Evolutionary conservation across 2,888 invertebrate species (phyloP).

Genomic region (Scrobipalpa costella): DNA sequence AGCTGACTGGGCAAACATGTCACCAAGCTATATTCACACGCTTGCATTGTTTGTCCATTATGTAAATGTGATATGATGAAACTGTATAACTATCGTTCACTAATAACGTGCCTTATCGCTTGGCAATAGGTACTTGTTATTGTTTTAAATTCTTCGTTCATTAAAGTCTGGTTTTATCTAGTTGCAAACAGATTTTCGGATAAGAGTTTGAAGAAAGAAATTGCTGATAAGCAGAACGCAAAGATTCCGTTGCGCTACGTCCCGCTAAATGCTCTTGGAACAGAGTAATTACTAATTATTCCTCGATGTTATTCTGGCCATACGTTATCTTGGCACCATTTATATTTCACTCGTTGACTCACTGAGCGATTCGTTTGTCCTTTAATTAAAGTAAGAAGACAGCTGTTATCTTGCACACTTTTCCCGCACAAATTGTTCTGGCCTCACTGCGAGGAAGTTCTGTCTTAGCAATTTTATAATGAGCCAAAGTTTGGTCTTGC

Average conservation of each 20-base stretch:
- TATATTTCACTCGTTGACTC: not conserved
- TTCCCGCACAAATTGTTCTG: conserved; percentile 7
- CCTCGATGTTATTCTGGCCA: not conserved
- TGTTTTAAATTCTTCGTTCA: not conserved
- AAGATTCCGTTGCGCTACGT: conserved; percentile 20
- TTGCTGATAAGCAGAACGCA: not conserved
- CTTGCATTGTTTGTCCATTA: not conserved
- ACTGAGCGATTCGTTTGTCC: not conserved
- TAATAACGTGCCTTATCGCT: conserved; percentile 7
- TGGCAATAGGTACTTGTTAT: conserved; percentile 1
- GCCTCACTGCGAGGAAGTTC: conserved; percentile 17
- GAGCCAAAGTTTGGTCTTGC: conserved; percentile 12
- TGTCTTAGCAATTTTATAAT: not conserved
- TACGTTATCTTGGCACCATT: not conserved
- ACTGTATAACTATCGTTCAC: not conserved
- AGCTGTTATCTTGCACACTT: conserved; percentile 6
- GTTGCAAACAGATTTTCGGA: not conserved
- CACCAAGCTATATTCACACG: conserved; percentile 14
- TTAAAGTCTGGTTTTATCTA: not conserved
- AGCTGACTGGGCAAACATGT: conserved; percentile 16
- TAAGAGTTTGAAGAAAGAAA: not conserved
- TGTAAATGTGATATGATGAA: conserved; percentile 5
- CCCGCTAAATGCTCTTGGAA: not conserved
- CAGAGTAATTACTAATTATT: too few species aligned
- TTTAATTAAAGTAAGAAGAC: not conserved